These are phyloP conservation scores for Microcaecilia unicolor DNA, from an alignment of 2,797 vertebrate species.

Conservation along the genomic window DNA sequence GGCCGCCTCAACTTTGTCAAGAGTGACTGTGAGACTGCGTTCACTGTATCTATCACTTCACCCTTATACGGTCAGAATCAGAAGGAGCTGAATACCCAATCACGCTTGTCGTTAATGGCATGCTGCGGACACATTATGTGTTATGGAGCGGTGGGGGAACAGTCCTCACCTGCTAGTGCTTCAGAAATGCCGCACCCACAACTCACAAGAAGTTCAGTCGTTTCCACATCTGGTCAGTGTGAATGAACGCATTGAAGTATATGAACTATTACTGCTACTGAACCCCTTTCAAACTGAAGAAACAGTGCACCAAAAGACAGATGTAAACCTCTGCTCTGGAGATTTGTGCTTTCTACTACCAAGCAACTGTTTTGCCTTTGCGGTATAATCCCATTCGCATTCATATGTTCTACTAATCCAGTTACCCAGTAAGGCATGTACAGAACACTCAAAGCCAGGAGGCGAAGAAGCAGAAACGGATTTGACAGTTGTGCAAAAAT, in stretches of 20 bases:
- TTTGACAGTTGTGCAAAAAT: not conserved
- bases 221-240: constrained; percentile 15
- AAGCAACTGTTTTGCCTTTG: not conserved
- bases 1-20: not conserved
- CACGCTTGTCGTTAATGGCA: constrained; percentile 5
- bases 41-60: not conserved
- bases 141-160: not conserved
- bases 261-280: not conserved
- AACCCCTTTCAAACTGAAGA: constrained; percentile 5
- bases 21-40: constrained; percentile 5
- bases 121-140: constrained; percentile 2
- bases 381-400: constrained; percentile 16
- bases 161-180: not conserved
- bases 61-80: not conserved
- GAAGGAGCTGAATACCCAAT: not conserved
- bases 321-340: not conserved
- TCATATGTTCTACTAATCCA: constrained; percentile 7
- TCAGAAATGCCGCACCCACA: not conserved
- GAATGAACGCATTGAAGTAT: constrained; percentile 1
- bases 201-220: no score
- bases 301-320: not conserved
- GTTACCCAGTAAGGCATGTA: not conserved
- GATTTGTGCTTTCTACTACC: constrained; percentile 16
- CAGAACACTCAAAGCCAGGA: not conserved
- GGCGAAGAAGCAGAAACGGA: not conserved